Evolutionary conservation across 1,140 invertebrate species (phyloP).

Genomic region (Colletes gigas): DNA sequence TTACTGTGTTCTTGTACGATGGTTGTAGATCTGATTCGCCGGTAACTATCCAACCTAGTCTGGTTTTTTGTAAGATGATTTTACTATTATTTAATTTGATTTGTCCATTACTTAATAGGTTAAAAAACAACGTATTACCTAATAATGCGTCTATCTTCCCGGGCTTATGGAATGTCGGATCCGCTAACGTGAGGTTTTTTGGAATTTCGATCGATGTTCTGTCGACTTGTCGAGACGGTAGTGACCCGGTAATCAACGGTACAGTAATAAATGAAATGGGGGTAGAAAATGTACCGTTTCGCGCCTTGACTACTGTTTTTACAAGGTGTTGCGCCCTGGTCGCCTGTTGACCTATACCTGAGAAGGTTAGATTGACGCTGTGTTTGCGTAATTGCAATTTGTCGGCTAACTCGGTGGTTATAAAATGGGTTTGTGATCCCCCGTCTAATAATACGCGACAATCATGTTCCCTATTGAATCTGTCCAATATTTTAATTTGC

Average conservation of each 20-base stretch:
- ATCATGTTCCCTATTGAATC: neutral
- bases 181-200: neutral
- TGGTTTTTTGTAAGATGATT: neutral
- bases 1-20: too few relatives aligned
- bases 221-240: neutral
- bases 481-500: neutral
- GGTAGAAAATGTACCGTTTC: neutral
- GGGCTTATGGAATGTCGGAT: neutral
- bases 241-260: neutral
- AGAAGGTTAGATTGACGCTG: neutral
- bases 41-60: too few relatives aligned
- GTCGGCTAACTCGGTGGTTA: neutral
- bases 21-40: too few relatives aligned
- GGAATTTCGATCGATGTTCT: neutral
- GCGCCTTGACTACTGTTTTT: neutral
- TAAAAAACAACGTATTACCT: neutral
- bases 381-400: neutral
- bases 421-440: neutral
- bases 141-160: neutral
- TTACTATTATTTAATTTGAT: neutral
- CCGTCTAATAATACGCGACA: neutral
- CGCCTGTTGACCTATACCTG: neutral
- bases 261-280: neutral
- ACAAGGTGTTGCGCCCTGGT: neutral
- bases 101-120: neutral